phyloP scores from a whole-genome alignment of 2,888 invertebrate genomes.

The Notodonta dromedarius region DNA sequence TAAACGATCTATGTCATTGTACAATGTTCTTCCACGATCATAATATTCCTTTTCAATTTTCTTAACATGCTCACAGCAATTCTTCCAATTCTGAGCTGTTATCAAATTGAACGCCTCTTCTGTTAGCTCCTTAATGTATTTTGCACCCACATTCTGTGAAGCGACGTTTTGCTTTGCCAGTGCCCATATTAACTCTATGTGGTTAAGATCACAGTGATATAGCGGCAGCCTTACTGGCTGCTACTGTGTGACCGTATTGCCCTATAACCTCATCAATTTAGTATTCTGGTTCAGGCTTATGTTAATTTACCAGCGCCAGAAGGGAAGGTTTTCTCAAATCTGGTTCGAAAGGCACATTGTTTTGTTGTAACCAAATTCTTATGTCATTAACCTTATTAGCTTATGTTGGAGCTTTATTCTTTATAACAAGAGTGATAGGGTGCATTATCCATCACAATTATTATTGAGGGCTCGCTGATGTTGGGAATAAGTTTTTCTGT shows the following conservation, averaged over 20 bases:
- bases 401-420: conserved; percentile 9
- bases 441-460: conserved; percentile 14
- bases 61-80: too few relatives aligned
- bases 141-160: too few relatives aligned
- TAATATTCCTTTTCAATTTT: too few relatives aligned
- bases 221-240: conserved; percentile 24
- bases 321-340: conserved; percentile 25
- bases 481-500: conserved; percentile 27
- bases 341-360: conserved; percentile 31
- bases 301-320: conserved; percentile 25
- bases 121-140: too few relatives aligned
- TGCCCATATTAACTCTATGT: too few relatives aligned
- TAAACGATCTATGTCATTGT: too few relatives aligned
- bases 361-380: conserved; percentile 32
- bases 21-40: too few relatives aligned
- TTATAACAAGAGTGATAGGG: conserved; percentile 9
- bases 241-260: conserved; percentile 26
- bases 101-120: too few relatives aligned
- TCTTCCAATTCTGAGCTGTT: too few relatives aligned
- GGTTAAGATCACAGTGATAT: too few relatives aligned
- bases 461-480: conserved; percentile 16
- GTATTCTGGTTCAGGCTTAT: conserved; percentile 30
- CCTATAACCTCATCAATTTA: conserved; percentile 30
- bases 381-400: conserved; percentile 8
- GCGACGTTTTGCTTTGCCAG: too few relatives aligned